Percentiles rank a stretch among this genome's conserved stretches.
These are phyloP conservation scores for Macroramphosus scolopax DNA, from an alignment of 2,797 vertebrate genomes.

Conservation along the genomic window DNA sequence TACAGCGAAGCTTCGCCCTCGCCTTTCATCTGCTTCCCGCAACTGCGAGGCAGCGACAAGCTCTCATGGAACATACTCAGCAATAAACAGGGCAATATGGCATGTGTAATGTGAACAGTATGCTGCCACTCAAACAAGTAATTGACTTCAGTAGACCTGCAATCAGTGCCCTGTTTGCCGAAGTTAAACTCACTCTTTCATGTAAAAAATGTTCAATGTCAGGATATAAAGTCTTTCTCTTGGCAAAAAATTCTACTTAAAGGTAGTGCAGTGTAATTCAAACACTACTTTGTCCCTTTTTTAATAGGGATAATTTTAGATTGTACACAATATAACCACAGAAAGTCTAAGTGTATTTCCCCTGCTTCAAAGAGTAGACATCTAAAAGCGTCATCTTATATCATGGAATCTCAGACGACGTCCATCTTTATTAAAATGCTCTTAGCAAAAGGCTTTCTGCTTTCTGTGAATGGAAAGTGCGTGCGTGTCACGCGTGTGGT, in stretches of 20 bases:
- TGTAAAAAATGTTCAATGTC: conserved; percentile 28
- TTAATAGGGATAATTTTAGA: conserved; percentile 9
- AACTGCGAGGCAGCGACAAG: conserved; percentile 53
- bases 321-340: no score
- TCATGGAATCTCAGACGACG: conserved; percentile 37
- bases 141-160: conserved; percentile 63
- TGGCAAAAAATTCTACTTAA: conserved; percentile 8
- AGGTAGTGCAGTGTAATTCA: conserved; percentile 11
- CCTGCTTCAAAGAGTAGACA: conserved; percentile 17
- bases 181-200: conserved; percentile 27
- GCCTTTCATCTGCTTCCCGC: conserved; percentile 66
- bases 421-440: conserved; percentile 28
- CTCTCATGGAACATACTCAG: conserved; percentile 64
- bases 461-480: conserved; percentile 37
- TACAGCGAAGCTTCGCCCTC: conserved; percentile 39
- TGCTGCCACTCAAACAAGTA: conserved; percentile 66
- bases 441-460: conserved; percentile 23
- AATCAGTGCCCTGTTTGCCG: conserved; percentile 53
- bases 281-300: conserved; percentile 7
- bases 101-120: conserved; percentile 68
- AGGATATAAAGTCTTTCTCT: conserved; percentile 12
- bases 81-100: conserved; percentile 63
- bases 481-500: conserved; percentile 40
- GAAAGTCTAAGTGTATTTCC: conserved; percentile 13
- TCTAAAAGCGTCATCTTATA: conserved; percentile 23